Evolutionary conservation across 1,140 invertebrate genomes (phyloP), one percentile per base, ranked within the genome.

Genomic region (Papilio helenus): DNA sequence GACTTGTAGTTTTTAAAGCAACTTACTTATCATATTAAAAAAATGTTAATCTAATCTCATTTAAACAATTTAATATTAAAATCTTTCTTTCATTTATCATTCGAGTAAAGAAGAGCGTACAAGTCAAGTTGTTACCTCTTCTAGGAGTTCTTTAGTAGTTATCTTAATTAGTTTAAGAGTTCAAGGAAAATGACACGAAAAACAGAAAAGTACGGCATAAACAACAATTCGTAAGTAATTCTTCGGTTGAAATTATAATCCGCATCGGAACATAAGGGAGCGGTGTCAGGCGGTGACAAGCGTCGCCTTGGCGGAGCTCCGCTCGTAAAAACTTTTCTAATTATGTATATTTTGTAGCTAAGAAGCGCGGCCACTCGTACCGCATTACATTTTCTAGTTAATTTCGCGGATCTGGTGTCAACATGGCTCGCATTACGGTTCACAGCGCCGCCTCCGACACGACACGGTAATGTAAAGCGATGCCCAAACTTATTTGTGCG

Each of bases 291-390:
- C 90, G 80, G 90, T 88, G 92, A 93, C 93, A 94, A 87, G 85
- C 91, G 87, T 82, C 85, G 88, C 88, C 88, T 89, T 89, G 87
- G 79, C 86, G 87, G 81, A 82, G 85, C 83, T 81, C 79, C 80
- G 88, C 90, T 92, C 91, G 89, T 93, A 93, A 93, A 94, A 94
- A 94, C 93, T 94, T 94, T 93, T 89, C 89, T 94, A 94, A 94
- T 93, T 94, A 93, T 93, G 89, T 92, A 92, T 89, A 94, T 93
- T 94, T 93, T 90, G 93, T 90, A 91, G 90, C 86, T 89, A 93
- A 94, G 90, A 92, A 89, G 84, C 87, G 84, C 84, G 85, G 84
- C 80, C 88, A 88, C 87, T 89, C 87, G 80, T 77, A 85, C 83
- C 85, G 82, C 85, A 86, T 92, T 92, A 92, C 90, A 89, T 91